Percentiles rank a stretch among this genome's conserved stretches.
phyloP scores from a whole-genome alignment of 2,888 invertebrate genomes.

The Sinodicranocentrus sp. region DNA sequence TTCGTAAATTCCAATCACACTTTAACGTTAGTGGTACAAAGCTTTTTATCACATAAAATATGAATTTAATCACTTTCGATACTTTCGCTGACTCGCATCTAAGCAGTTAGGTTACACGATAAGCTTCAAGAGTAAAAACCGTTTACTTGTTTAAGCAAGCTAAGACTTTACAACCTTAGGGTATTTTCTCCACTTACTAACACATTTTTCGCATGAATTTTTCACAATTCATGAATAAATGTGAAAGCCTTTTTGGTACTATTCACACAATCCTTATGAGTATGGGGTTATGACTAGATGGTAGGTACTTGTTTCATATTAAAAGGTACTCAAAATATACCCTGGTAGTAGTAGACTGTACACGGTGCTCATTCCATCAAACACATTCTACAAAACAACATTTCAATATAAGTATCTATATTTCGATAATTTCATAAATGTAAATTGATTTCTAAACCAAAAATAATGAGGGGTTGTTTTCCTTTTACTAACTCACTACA shows the following conservation, averaged over 20 bases:
- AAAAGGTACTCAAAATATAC: slow-evolving; percentile 51
- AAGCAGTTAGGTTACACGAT: background rate
- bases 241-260: background rate
- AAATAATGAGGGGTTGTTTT: background rate
- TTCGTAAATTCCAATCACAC: too few species aligned
- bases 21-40: too few species aligned
- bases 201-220: background rate
- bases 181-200: background rate
- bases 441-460: background rate
- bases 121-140: background rate
- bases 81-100: too few species aligned
- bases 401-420: background rate
- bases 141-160: background rate
- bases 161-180: background rate
- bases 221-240: background rate
- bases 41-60: too few species aligned
- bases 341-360: slow-evolving; percentile 6
- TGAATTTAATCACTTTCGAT: too few species aligned
- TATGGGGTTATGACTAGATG: slow-evolving; percentile 38
- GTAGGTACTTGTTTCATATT: slow-evolving; percentile 54
- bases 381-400: background rate
- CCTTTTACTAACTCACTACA: background rate
- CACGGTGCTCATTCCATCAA: background rate
- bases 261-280: background rate
- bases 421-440: background rate